A percentile compares a stretch with the other conserved stretches of the same genome.
phyloP scores from a whole-genome alignment of 2,797 vertebrate genomes.

The Pseudochirops corinnae region DNA sequence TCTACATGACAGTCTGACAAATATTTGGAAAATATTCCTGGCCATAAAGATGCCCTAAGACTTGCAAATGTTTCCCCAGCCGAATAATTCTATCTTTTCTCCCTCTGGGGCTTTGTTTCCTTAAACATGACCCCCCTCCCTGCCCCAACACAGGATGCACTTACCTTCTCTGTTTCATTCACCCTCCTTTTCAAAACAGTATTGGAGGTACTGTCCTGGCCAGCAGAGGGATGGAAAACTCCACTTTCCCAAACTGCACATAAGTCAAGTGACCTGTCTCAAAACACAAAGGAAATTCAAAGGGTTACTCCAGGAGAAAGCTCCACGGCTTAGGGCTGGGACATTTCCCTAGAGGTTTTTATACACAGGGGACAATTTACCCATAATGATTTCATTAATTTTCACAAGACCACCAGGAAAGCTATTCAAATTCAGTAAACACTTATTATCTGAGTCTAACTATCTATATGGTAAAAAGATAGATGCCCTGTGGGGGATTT shows the following conservation, averaged over 20 bases:
- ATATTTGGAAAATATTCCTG: not conserved
- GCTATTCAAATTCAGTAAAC: not conserved
- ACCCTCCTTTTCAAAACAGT: conserved; percentile 39
- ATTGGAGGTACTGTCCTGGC: conserved; percentile 1
- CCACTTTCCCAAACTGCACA: conserved; percentile 61
- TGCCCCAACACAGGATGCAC: not conserved
- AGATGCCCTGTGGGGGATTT: not conserved
- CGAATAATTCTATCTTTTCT: not conserved
- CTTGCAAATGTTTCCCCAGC: not conserved
- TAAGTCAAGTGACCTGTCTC: conserved; percentile 73
- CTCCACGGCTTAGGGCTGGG: conserved; percentile 23
- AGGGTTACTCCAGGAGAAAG: conserved; percentile 56
- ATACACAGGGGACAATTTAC: conserved; percentile 44
- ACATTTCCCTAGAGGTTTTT: conserved; percentile 37
- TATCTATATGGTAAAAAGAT: not conserved
- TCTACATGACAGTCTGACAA: not conserved
- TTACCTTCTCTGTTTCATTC: conserved; percentile 75
- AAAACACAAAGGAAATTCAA: conserved; percentile 65
- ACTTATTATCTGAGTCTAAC: not conserved
- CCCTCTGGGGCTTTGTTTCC: not conserved
- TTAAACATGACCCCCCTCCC: accelerated
- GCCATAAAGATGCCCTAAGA: not conserved
- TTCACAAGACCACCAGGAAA: conserved; percentile 56
- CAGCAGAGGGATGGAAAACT: conserved; percentile 40
- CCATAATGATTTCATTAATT: conserved; percentile 49